phyloP scores from a whole-genome alignment of 2,113 vertebrate genomes.

The Mus pahari region DNA sequence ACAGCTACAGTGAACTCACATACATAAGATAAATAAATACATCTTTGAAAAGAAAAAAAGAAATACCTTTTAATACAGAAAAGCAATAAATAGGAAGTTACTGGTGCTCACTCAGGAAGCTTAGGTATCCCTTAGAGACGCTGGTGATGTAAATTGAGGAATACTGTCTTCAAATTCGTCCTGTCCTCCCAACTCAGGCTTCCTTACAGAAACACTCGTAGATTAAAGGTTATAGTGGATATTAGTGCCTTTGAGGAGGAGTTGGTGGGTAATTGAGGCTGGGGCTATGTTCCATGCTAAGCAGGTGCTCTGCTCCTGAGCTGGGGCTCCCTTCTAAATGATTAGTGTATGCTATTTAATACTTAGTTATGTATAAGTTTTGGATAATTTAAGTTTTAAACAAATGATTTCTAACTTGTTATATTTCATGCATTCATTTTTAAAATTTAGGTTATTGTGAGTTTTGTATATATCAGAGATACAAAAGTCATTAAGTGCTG shows the following conservation, averaged over 20 bases:
- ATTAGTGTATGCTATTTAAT: conserved; percentile 7
- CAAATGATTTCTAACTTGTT: conserved; percentile 53
- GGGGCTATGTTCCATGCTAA: not conserved
- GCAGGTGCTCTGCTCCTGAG: not conserved
- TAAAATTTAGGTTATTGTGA: not conserved
- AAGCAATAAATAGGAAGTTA: conserved; percentile 25
- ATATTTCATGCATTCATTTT: conserved; percentile 13
- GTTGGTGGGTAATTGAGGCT: not conserved
- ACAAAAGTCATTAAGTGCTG: not conserved
- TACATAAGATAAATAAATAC: no score
- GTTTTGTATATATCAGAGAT: not conserved
- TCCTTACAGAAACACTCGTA: not conserved
- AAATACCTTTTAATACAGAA: conserved; percentile 12
- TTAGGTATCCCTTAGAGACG: not conserved
- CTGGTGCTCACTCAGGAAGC: not conserved
- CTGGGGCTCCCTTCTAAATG: not conserved
- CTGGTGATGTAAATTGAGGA: not conserved
- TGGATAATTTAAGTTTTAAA: not conserved
- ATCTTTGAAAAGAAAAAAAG: no score
- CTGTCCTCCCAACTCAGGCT: not conserved
- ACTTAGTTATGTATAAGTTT: not conserved
- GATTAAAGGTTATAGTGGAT: not conserved
- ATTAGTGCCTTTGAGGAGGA: not conserved
- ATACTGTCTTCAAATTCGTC: conserved; percentile 2
- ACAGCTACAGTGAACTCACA: no score